These are phyloP conservation scores for Hydroisotoma schaefferi DNA, from an alignment of 2,888 invertebrate genomes.

Conservation along the genomic window DNA sequence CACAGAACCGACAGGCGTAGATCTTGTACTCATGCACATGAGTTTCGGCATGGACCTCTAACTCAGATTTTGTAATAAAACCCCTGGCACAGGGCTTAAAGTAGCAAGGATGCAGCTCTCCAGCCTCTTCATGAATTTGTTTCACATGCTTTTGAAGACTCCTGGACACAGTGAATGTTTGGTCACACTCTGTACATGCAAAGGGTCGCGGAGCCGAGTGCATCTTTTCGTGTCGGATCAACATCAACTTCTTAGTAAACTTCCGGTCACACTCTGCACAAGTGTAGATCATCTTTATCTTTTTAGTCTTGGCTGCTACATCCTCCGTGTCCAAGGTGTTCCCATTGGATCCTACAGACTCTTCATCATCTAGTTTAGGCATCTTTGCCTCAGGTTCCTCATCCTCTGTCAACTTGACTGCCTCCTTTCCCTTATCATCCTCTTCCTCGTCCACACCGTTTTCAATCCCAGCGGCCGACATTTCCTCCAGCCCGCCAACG, in stretches of 20 bases:
- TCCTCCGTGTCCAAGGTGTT: no score
- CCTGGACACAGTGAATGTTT: neutral
- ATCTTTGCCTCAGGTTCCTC: constrained; percentile 5
- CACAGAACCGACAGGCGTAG: constrained; percentile 14
- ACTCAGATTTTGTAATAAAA: constrained; percentile 10
- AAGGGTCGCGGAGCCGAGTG: constrained; percentile 10
- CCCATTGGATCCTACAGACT: neutral
- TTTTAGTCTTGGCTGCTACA: neutral
- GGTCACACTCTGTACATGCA: constrained; percentile 7
- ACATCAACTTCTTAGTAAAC: constrained; percentile 2
- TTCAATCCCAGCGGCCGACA: no score
- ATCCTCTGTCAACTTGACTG: neutral
- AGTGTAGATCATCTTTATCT: neutral
- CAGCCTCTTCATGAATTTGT: constrained; percentile 5
- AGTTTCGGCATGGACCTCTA: constrained; percentile 14
- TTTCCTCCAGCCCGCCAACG: neutral
- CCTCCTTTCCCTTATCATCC: neutral
- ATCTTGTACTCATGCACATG: constrained; percentile 13
- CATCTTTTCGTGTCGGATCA: constrained; percentile 6
- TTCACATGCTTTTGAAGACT: constrained; percentile 2
- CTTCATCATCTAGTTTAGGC: neutral
- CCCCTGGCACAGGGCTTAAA: constrained; percentile 7
- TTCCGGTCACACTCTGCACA: constrained; percentile 5
- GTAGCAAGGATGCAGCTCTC: neutral
- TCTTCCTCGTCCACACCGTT: neutral